Evolutionary conservation across 92 coral and sea anemone genomes (phyloP).

Genomic region (Micromussa lordhowensis): DNA sequence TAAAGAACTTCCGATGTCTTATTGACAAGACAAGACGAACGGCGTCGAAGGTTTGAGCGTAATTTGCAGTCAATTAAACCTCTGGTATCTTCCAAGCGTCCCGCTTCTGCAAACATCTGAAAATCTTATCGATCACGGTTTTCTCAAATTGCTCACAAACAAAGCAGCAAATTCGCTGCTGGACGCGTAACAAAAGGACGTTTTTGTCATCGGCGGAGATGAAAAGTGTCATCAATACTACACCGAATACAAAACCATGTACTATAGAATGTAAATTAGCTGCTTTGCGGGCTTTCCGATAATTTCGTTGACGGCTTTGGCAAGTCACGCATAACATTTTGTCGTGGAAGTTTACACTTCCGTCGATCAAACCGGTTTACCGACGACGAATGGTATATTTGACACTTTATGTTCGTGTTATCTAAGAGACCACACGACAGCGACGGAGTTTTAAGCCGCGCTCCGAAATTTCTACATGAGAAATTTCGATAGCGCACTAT

Average conservation of each 20-base stretch:
- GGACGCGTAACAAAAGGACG: not conserved
- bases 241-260: not conserved
- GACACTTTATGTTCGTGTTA: not conserved
- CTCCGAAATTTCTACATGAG: not conserved
- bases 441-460: not conserved
- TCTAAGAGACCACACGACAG: not conserved
- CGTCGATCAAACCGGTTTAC: conserved; percentile 24
- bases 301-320: conserved; percentile 21
- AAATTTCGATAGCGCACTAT: not conserved
- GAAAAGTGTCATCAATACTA: conserved; percentile 11
- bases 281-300: conserved; percentile 12
- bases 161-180: not conserved
- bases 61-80: conserved; percentile 51
- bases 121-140: not conserved
- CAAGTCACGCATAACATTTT: conserved; percentile 41
- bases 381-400: conserved; percentile 1
- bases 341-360: conserved; percentile 31
- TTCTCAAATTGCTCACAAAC: not conserved
- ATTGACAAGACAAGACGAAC: conserved; percentile 43
- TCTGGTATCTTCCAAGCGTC: not conserved
- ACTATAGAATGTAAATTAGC: conserved; percentile 36
- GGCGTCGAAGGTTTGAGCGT: conserved; percentile 27
- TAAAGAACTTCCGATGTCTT: conserved; percentile 32
- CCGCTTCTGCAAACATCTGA: conserved; percentile 4
- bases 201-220: conserved; percentile 4